Conservation (phyloP, 2,113 vertebrate species). For the Stomatorhinus ivindoensis region DNA sequence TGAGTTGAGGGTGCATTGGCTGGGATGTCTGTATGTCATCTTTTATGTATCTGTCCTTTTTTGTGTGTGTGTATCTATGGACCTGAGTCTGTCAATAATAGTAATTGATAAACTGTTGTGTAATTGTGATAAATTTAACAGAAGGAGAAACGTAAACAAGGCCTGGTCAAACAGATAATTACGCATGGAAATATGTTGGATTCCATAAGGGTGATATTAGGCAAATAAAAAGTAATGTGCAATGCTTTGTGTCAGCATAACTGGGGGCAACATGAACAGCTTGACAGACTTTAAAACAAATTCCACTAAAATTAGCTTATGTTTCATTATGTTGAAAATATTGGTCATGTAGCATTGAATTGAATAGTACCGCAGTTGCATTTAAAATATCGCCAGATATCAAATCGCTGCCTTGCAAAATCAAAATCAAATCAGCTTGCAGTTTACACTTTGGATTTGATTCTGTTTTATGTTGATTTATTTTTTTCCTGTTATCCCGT, state of each 20-base stretch:
- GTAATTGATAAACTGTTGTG: too few species aligned
- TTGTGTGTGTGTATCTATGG: too few species aligned
- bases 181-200: background rate
- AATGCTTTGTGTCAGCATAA: background rate
- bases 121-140: background rate
- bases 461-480: background rate
- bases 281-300: background rate
- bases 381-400: background rate
- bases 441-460: background rate
- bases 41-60: too few species aligned
- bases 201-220: background rate
- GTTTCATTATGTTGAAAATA: background rate
- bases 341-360: background rate
- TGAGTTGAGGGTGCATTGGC: too few species aligned
- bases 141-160: too few species aligned
- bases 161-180: background rate
- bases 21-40: too few species aligned
- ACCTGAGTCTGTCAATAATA: too few species aligned
- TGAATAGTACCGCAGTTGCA: background rate
- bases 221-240: background rate
- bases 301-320: background rate
- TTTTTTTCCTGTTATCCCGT: slow-evolving; percentile 16
- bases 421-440: background rate
- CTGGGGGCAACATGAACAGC: background rate
- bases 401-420: background rate